These are phyloP conservation scores for human DNA, from an alignment of 2,113 vertebrate genomes.

Conservation along the genomic window GRCh38 chrX:129652501-129653000, in stretches of 20 bases:
- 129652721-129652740: background rate
- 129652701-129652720: background rate
- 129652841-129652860: background rate
- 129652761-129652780: background rate
- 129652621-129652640: background rate
- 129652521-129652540: background rate
- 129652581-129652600: background rate
- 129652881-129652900: background rate
- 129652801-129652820: background rate
- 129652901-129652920: background rate
- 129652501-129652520: background rate
- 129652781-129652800: background rate
- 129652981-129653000: background rate
- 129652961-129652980: background rate
- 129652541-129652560: background rate
- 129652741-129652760: background rate
- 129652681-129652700: background rate
- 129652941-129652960: background rate
- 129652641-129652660: background rate
- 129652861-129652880: background rate
- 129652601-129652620: slow-evolving; percentile 1
- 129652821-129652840: background rate
- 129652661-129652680: background rate
- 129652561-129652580: background rate
- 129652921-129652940: slow-evolving; percentile 7